Conservation (phyloP, 92 coral and sea anemone genomes). For the Epizoanthus rinbou region DNA sequence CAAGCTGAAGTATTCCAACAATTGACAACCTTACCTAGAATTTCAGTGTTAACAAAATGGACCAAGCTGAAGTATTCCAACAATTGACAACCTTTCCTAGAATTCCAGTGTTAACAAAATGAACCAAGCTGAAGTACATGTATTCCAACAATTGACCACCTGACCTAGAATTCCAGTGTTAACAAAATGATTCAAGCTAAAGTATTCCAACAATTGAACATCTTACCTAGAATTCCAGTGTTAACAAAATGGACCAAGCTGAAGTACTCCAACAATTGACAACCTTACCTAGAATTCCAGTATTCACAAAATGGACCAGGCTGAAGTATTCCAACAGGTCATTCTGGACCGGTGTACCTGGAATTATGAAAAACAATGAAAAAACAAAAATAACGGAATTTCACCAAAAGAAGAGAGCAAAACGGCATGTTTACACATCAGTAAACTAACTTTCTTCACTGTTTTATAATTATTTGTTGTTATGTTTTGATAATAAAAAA, state of each 20-base stretch:
- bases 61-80: too few relatives aligned
- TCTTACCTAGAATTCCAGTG: slow-evolving; percentile 76
- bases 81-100: too few relatives aligned
- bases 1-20: too few relatives aligned
- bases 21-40: too few relatives aligned
- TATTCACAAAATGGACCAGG: slow-evolving; percentile 93
- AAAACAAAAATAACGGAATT: neutral
- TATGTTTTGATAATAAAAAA: too few relatives aligned
- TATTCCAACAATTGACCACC: neutral
- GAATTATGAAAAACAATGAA: neutral
- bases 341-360: slow-evolving; percentile 98
- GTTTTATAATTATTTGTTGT: too few relatives aligned
- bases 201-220: neutral
- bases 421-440: too few relatives aligned
- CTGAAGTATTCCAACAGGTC: slow-evolving; percentile 96
- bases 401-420: too few relatives aligned
- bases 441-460: too few relatives aligned
- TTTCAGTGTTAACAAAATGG: too few relatives aligned
- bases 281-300: slow-evolving; percentile 83
- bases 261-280: slow-evolving; percentile 20
- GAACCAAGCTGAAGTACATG: slow-evolving; percentile 93
- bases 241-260: slow-evolving; percentile 97
- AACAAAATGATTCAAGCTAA: slow-evolving; percentile 94
- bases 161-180: slow-evolving; percentile 89
- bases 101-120: slow-evolving; percentile 90